These are phyloP conservation scores for Scaptomyza reducta DNA, from an alignment of 2,888 invertebrate species.

Conservation along the genomic window DNA sequence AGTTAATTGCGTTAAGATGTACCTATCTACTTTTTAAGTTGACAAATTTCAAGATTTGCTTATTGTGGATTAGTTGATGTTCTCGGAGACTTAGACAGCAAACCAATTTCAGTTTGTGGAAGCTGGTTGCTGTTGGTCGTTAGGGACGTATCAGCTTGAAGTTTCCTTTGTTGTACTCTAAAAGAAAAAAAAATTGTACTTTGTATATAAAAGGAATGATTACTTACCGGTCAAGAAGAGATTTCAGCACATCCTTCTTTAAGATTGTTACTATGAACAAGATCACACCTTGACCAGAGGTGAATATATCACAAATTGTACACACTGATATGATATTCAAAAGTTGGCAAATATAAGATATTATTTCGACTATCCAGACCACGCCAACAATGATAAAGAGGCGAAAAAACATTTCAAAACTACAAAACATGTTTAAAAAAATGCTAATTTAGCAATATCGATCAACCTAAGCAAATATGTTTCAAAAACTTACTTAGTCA, in stretches of 20 bases:
- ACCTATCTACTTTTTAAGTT: no score
- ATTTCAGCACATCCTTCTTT: conserved; percentile 26
- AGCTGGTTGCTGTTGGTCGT: no score
- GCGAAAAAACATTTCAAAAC: conserved; percentile 91
- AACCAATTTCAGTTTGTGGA: no score
- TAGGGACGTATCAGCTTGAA: neutral
- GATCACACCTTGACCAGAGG: conserved; percentile 59
- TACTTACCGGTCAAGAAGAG: conserved; percentile 49
- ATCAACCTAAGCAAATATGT: neutral
- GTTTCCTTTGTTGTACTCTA: conserved; percentile 13
- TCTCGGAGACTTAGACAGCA: no score
- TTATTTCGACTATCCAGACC: conserved; percentile 91
- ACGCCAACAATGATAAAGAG: conserved; percentile 87
- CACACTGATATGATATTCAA: rapidly evolving
- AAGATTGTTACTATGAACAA: neutral
- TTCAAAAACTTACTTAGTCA: conserved; percentile 31
- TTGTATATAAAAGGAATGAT: neutral
- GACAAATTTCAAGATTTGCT: no score
- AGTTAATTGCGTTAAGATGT: no score
- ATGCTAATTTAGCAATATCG: neutral
- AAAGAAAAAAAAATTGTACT: neutral
- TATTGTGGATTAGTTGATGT: no score
- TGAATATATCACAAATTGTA: neutral
- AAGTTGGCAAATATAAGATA: conserved; percentile 86
- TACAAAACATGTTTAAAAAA: conserved; percentile 76